These are phyloP conservation scores for Agrochola macilenta DNA, from an alignment of 2,888 invertebrate genomes.

Conservation along the genomic window DNA sequence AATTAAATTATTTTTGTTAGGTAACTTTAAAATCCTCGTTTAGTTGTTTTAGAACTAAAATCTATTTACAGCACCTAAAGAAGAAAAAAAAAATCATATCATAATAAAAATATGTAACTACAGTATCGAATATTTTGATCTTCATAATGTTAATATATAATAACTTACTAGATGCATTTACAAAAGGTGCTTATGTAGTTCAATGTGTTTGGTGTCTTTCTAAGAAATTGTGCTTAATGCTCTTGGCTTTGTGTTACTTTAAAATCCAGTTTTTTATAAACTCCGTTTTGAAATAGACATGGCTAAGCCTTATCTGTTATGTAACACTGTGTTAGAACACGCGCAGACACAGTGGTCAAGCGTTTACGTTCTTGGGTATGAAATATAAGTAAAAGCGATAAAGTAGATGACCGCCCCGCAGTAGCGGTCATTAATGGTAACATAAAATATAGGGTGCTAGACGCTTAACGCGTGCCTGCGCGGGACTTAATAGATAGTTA, in stretches of 20 bases:
- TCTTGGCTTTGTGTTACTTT: conserved; percentile 36
- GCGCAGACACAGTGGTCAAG: conserved; percentile 12
- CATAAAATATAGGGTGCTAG: not conserved
- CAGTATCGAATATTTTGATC: conserved; percentile 46
- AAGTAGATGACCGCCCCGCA: not conserved
- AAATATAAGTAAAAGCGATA: conserved; percentile 5
- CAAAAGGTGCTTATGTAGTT: conserved; percentile 48
- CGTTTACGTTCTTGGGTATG: conserved; percentile 7
- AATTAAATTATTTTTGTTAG: conserved; percentile 65
- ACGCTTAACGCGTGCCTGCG: not conserved
- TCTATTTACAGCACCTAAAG: conserved; percentile 54
- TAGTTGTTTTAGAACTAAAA: conserved; percentile 53
- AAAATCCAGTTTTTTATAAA: conserved; percentile 2
- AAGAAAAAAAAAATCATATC: conserved; percentile 15
- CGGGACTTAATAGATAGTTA: not conserved
- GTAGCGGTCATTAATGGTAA: not conserved
- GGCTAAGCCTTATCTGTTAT: conserved; percentile 3
- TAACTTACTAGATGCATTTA: conserved; percentile 50
- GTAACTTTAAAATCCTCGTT: conserved; percentile 50
- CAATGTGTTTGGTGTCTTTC: conserved; percentile 40
- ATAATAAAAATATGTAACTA: conserved; percentile 15
- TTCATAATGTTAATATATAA: conserved; percentile 41
- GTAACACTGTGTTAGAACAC: conserved; percentile 5
- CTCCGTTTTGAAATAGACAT: conserved; percentile 7
- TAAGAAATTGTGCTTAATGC: conserved; percentile 27